A percentile compares a stretch with the other conserved stretches of the same genome.
These are phyloP conservation scores for Chinchilla lanigera DNA, from an alignment of 2,113 vertebrate genomes.

Conservation along the genomic window DNA sequence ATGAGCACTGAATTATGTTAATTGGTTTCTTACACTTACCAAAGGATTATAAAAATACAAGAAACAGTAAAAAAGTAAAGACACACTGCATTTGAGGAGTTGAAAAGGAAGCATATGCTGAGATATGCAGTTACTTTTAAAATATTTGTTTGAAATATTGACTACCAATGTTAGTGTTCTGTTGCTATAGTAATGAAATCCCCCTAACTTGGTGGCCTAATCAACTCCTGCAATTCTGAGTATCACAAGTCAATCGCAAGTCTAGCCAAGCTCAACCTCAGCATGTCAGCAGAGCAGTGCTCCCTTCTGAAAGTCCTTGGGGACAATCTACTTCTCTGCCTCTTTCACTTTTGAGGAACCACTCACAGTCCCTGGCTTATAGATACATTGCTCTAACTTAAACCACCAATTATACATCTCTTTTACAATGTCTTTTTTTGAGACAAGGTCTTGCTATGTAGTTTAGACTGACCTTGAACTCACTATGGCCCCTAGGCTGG, in stretches of 20 bases:
- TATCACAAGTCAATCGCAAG: background rate
- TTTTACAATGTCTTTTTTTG: background rate
- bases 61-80: background rate
- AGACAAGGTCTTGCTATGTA: background rate
- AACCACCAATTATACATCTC: background rate
- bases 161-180: background rate
- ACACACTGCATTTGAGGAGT: background rate
- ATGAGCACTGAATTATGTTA: background rate
- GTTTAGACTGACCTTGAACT: background rate
- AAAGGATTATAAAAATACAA: background rate
- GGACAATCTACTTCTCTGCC: no score
- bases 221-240: background rate
- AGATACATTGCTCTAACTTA: background rate
- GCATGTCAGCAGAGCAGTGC: fast-evolving
- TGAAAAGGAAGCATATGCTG: background rate
- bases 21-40: background rate
- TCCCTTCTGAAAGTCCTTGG: fast-evolving
- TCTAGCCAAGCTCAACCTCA: background rate
- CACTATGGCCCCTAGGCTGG: background rate
- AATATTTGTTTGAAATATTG: background rate
- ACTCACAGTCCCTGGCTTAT: background rate
- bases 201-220: background rate
- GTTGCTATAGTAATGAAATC: background rate
- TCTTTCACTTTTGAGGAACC: background rate
- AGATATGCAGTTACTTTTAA: background rate